These are phyloP conservation scores for Poeciliopsis retropinna DNA, from an alignment of 2,113 vertebrate species.

Conservation along the genomic window DNA sequence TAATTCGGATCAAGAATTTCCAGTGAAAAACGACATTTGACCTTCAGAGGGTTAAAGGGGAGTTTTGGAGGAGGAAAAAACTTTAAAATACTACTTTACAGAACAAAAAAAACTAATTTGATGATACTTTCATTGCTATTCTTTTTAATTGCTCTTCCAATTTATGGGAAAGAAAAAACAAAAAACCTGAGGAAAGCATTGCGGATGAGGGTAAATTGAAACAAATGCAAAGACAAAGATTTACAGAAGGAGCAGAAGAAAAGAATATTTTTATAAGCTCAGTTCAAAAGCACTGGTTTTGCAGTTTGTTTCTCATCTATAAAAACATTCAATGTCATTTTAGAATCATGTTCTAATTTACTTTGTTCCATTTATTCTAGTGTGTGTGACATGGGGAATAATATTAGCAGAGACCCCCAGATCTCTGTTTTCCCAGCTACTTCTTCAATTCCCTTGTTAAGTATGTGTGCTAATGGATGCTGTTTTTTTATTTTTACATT, in stretches of 20 bases:
- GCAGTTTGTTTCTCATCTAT: background rate
- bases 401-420: background rate
- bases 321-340: too few relatives aligned
- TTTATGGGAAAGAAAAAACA: background rate
- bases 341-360: background rate
- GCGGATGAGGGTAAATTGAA: background rate
- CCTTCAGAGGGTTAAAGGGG: background rate
- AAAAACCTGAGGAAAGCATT: background rate
- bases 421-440: background rate
- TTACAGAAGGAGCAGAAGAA: too few relatives aligned
- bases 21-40: background rate
- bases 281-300: background rate
- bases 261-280: too few relatives aligned
- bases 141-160: background rate
- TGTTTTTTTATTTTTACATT: too few relatives aligned
- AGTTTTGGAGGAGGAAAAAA: background rate
- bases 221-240: background rate
- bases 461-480: too few relatives aligned
- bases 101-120: background rate
- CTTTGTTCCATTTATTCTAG: background rate
- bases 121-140: background rate
- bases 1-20: background rate
- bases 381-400: background rate
- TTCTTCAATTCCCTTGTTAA: background rate
- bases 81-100: background rate